Evolutionary conservation across 2,113 vertebrate species (phyloP), one percentile per base, ranked within the genome.

Genomic region (Sakesphorus luctuosus): DNA sequence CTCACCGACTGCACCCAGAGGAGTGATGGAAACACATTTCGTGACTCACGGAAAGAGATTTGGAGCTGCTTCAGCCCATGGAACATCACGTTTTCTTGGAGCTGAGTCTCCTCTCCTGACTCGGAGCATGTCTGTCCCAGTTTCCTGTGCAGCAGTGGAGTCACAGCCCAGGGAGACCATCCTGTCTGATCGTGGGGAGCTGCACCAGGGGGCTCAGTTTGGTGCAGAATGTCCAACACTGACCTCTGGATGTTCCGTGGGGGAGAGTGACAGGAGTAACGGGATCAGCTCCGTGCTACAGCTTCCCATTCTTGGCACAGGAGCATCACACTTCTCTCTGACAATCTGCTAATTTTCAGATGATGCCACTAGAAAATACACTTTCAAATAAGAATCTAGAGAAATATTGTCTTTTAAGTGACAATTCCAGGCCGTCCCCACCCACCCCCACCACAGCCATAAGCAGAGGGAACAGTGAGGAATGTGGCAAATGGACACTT

Each of bases 121-220:
- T 38, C 3, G 52, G 77, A 6, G 72, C 0, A 18, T 8, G 8
- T 20, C n/a, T 36, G 49, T 25, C 65, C 53, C 1, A 0, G 83
- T 38, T 40, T 68, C 58, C 75, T 28, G 79, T 2, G 7, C 38
- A 25, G n/a, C 50, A 19, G 49, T 43, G 0, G 21, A 9, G 18
- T 4, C 19, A 31, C 68, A n/a, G n/a, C 83, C 29, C 33, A 26
- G 46, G 0, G 15, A 25, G 69, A 29, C n/a, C 0, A 0, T 9
- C 2, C 3, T 2, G 59, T 28, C 49, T 21, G 4, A 46, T 33
- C 74, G 55, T 0, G 3, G 80, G 21, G 76, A 89, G 89, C 79
- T 28, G 87, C 7, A 0, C 82, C n/a, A 9, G 0, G 2, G 85
- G 85, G 84, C 50, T 56, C 20, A 12, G 7, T 12, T 5, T 5